Evolutionary conservation across 2,113 vertebrate species (phyloP).

Genomic region (Pelobates fuscus): DNA sequence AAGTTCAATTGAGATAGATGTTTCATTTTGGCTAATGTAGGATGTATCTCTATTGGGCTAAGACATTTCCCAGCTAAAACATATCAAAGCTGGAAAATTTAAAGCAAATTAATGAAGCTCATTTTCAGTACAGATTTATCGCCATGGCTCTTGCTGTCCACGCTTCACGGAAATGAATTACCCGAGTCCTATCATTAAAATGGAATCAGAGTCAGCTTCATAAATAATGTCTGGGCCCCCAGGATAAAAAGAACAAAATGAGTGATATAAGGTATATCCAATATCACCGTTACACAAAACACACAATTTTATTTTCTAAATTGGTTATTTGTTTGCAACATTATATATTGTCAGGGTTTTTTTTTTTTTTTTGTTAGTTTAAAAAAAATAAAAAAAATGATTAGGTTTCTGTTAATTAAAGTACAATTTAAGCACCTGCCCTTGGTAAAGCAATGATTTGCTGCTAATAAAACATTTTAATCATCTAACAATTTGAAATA

Average conservation of each 20-base stretch:
- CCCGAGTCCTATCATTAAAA: slow-evolving; percentile 70
- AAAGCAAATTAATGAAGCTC: slow-evolving; percentile 72
- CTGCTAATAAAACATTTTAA: too few relatives aligned
- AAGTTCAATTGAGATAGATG: slow-evolving; percentile 12
- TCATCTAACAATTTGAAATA: too few relatives aligned
- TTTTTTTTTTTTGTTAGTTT: too few relatives aligned
- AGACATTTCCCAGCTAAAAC: slow-evolving; percentile 54
- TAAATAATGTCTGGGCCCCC: slow-evolving; percentile 69
- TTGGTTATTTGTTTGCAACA: too few relatives aligned
- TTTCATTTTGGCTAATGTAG: slow-evolving; percentile 1
- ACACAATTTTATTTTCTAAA: too few relatives aligned
- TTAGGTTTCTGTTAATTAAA: too few relatives aligned
- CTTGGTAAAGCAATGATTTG: too few relatives aligned
- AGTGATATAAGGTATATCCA: neutral
- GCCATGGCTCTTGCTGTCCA: slow-evolving; percentile 68
- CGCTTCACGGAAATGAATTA: slow-evolving; percentile 75
- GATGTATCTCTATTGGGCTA: slow-evolving; percentile 51
- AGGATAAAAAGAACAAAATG: slow-evolving; percentile 54
- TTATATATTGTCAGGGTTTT: too few relatives aligned
- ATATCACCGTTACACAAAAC: too few relatives aligned
- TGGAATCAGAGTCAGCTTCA: slow-evolving; percentile 69
- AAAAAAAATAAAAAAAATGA: too few relatives aligned
- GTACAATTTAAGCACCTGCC: too few relatives aligned
- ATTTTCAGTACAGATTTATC: slow-evolving; percentile 73
- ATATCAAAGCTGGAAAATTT: slow-evolving; percentile 66